phyloP scores from a whole-genome alignment of 2,888 invertebrate genomes.

The Lissonota sp. region DNA sequence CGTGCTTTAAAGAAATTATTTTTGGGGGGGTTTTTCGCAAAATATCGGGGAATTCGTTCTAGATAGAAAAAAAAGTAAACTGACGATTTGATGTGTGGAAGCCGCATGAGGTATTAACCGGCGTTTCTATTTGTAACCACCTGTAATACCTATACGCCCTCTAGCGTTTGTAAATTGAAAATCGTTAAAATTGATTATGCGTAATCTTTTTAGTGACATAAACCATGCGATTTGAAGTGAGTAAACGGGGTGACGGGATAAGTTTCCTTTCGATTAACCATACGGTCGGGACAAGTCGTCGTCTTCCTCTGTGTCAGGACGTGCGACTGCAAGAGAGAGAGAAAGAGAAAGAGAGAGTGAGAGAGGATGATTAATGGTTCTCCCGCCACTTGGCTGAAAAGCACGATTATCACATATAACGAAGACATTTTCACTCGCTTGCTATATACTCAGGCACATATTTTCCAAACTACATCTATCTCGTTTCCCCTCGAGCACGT shows the following conservation, averaged over 20 bases:
- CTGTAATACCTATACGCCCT: too few relatives aligned
- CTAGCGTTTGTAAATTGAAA: constrained; percentile 1
- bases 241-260: constrained; percentile 8
- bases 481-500: not conserved
- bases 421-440: constrained; percentile 26
- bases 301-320: constrained; percentile 4
- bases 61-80: too few relatives aligned
- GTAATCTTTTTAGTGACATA: constrained; percentile 24
- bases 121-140: too few relatives aligned
- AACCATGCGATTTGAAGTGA: not conserved
- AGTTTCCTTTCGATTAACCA: constrained; percentile 58
- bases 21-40: too few relatives aligned
- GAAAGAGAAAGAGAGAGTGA: not conserved
- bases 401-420: constrained; percentile 37
- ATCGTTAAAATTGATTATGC: constrained; percentile 47
- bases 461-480: not conserved
- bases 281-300: constrained; percentile 23
- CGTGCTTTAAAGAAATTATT: too few relatives aligned
- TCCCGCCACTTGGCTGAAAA: constrained; percentile 28
- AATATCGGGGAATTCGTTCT: too few relatives aligned
- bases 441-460: not conserved
- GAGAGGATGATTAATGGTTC: constrained; percentile 52
- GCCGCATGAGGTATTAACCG: too few relatives aligned
- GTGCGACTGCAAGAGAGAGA: not conserved
- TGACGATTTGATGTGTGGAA: too few relatives aligned